These are phyloP conservation scores for Thymelicus acteon DNA, from an alignment of 2,888 invertebrate genomes.

Conservation along the genomic window DNA sequence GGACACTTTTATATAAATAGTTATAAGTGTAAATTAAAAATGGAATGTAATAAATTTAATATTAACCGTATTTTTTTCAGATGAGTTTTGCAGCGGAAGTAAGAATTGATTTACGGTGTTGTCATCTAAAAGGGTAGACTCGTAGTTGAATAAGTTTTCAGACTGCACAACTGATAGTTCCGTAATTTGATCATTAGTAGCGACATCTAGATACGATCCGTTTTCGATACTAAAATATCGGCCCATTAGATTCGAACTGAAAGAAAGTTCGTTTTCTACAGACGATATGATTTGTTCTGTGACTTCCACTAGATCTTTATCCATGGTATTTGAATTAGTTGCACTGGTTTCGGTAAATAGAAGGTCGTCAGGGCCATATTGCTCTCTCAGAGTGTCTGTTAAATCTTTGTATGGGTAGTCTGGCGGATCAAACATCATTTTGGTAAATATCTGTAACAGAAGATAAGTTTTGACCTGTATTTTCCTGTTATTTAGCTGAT, in stretches of 20 bases:
- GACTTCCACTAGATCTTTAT: conserved; percentile 50
- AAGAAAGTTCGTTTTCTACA: conserved; percentile 60
- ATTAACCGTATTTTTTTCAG: conserved; percentile 55
- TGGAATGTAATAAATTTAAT: not conserved
- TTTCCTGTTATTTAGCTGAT: too few relatives aligned
- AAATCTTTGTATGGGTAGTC: conserved; percentile 76
- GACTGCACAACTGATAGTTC: conserved; percentile 61
- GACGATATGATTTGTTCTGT: conserved; percentile 55
- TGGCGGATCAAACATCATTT: conserved; percentile 80
- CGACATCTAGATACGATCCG: conserved; percentile 48
- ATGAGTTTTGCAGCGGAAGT: conserved; percentile 62
- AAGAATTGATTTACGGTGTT: conserved; percentile 77
- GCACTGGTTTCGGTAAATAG: conserved; percentile 53
- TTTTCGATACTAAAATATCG: conserved; percentile 63
- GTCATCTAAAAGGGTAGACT: conserved; percentile 72
- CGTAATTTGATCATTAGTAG: conserved; percentile 49
- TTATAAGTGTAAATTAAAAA: too few relatives aligned
- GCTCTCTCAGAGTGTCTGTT: conserved; percentile 60
- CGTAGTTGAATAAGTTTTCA: conserved; percentile 67
- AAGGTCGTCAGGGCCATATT: conserved; percentile 65
- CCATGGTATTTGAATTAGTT: conserved; percentile 40
- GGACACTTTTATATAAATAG: too few relatives aligned
- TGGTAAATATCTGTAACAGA: conserved; percentile 45
- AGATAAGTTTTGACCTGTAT: not conserved
- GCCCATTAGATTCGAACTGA: conserved; percentile 66